Evolutionary conservation across 2,797 vertebrate species (phyloP).

Genomic region (Alfaro cultratus): DNA sequence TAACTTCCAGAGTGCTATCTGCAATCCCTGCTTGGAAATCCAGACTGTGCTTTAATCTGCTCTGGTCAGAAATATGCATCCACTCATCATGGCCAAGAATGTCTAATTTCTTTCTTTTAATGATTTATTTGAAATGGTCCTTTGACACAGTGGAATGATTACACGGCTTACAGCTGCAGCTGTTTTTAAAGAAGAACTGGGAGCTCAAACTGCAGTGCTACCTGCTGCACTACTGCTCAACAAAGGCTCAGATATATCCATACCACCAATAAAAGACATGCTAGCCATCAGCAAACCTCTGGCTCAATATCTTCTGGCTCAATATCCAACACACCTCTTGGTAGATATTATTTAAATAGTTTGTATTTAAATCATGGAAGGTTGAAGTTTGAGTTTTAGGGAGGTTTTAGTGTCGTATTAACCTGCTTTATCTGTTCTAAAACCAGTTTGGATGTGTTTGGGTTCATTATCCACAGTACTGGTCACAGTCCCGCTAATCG

Average conservation of each 20-base stretch:
- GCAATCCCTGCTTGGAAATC: neutral
- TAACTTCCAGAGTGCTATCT: neutral
- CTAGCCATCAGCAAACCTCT: too few relatives aligned
- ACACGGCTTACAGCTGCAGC: neutral
- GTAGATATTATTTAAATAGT: too few relatives aligned
- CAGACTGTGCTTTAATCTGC: neutral
- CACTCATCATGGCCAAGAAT: neutral
- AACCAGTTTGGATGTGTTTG: neutral
- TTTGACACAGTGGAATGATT: neutral
- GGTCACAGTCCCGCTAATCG: too few relatives aligned
- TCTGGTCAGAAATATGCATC: neutral
- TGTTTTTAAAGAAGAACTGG: neutral
- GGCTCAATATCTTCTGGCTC: too few relatives aligned
- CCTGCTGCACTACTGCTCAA: neutral
- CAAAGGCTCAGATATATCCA: neutral
- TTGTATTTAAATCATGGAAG: too few relatives aligned
- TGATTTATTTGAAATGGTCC: neutral
- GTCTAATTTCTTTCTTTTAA: neutral
- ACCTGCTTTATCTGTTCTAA: neutral
- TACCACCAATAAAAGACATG: neutral
- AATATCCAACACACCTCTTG: too few relatives aligned
- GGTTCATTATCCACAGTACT: neutral
- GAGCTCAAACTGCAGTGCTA: neutral
- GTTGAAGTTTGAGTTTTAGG: neutral
- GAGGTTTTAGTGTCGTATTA: neutral